Base-by-base conservation (phyloP, 1,140 invertebrate species). In the Calephelis virginiensis region DNA sequence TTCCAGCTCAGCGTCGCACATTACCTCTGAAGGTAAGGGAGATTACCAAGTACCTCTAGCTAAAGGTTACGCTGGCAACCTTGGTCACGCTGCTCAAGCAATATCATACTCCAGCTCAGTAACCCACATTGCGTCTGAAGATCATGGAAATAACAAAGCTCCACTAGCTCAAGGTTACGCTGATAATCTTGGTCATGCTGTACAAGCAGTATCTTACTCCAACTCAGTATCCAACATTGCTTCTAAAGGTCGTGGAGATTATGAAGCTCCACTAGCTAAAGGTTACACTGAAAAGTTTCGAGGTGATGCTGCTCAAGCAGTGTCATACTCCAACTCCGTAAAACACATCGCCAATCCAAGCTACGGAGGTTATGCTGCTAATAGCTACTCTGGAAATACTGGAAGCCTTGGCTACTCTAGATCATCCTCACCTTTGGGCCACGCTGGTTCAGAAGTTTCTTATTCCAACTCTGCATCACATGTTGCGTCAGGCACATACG, bases 211-310 rank as follows among this genome's bases (percentile, higher is more conserved):
- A 9, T 43, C 40, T 43, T 43, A 43, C 40, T 43, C 40, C 5
- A 43, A 43, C 70, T 67, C 73, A 28, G 67, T 72, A 37, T 68
- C 70, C 40, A 68, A 75, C 60, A 70, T 70, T 12, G 62, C 61
- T 12, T 64, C 65, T 14, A 70, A 68, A 63, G 72, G 67, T 43
- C 37, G 64, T 0, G 66, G 65, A n/a, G 40, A 7, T 7, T 43
- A 43, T 17, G 49, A 13, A 7, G 49, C 49, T 5, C 17, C 10
- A 8, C 8, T 9, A 14, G 49, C 5, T 7, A 6, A 17, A n/a
- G 49, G 49, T 8, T 50, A 50, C n/a, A 8, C 13, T 50, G 13
- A 7, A 8, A 17, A 17, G n/a, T 13, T 8, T 8, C 28, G 5
- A 28, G 49, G 49, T 3, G 9, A 50, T 17, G 49, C 13, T 17